Base-by-base conservation (phyloP, 1,140 invertebrate species). In the Cotesia typhae region DNA sequence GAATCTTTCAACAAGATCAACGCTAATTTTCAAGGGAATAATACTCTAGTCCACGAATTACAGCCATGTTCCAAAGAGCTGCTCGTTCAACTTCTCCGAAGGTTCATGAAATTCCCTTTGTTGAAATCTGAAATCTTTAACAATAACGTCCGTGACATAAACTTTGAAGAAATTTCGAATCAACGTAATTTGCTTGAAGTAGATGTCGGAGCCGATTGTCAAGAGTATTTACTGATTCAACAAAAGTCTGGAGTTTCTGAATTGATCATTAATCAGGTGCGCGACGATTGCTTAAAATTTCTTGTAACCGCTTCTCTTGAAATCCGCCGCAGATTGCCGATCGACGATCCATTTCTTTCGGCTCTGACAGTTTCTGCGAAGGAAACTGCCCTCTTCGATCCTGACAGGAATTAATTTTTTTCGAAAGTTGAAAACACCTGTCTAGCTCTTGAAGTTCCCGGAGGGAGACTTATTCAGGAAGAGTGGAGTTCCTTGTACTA, bases 1-100 rank as follows among this genome's bases (percentile, higher is more conserved):
- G 53, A 55, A 12, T 12, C 17, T 55, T 55, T 55, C 10, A 55
- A 55, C 12, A 55, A 55, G 53, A 55, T 55, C 53, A 17, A 55
- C 12, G 53, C 17, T 12, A 4, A 55, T 55, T 17, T 55, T 12
- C 53, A 55, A 55, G 17, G 53, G 10, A 55, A 0, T 17, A 17
- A 28, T 28, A 28, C 28, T 28, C 28, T 3, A 28, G 28, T 28
- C 28, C 28, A 28, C 28, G 28, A 28, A 1, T 28, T 28, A 3
- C 28, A 28, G 28, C 28, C 28, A 28, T 28, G 28, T 28, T 28
- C 28, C 2, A 28, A 2, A 28, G 1, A 28, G 28, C 28, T 28
- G 28, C 28, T 28, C 28, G 2, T 28, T 28, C 28, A 28, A 28
- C 2, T 28, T 28, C 28, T 28, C 28, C 28, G 28, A 3, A 28